Evolutionary conservation across 2,797 vertebrate species (phyloP).

Genomic region (Eospalax fontanierii): DNA sequence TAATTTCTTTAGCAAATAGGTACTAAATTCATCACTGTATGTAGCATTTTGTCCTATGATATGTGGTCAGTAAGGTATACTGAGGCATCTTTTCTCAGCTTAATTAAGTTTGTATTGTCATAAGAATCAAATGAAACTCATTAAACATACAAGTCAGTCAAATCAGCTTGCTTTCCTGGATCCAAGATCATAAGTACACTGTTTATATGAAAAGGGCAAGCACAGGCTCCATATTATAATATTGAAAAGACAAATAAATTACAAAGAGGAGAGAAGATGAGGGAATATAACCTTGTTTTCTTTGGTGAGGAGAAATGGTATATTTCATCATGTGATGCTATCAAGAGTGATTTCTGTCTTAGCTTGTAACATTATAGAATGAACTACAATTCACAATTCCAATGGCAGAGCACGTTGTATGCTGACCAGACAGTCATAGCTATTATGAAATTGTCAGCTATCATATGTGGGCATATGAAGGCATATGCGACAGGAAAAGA

Average conservation of each 20-base stretch:
- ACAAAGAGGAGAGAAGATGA: not conserved
- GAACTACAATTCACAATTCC: not conserved
- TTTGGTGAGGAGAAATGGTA: not conserved
- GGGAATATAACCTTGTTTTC: not conserved
- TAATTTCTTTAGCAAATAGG: not conserved
- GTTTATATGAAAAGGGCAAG: not conserved
- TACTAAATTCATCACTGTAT: not conserved
- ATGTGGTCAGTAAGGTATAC: not conserved
- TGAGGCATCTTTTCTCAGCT: not conserved
- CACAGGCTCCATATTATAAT: not conserved
- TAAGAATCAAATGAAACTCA: not conserved
- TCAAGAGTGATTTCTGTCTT: not conserved
- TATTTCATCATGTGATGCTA: not conserved
- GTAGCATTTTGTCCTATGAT: not conserved
- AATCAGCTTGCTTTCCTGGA: no score
- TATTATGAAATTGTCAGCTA: not conserved
- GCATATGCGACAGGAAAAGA: not conserved
- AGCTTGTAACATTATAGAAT: not conserved
- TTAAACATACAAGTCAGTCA: not conserved
- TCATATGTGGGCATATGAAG: no score
- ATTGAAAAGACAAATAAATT: not conserved
- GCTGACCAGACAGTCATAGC: not conserved
- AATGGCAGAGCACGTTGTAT: not conserved
- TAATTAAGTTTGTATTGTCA: not conserved
- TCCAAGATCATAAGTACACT: not conserved